Evolutionary conservation across 2,888 invertebrate genomes (phyloP).

Genomic region (Pristionchus entomophagus): DNA sequence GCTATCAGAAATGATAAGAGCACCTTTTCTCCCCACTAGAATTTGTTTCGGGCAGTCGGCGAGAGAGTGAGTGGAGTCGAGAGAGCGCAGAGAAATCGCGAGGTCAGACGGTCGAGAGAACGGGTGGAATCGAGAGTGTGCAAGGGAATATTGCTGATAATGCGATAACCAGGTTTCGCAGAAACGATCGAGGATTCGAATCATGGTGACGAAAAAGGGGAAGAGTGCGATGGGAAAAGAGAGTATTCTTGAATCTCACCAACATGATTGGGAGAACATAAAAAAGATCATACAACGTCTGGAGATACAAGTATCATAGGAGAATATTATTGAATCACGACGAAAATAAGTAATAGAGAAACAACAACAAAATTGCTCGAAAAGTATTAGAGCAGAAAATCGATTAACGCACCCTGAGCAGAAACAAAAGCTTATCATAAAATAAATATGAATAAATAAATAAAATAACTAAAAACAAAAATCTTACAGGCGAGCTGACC

Average conservation of each 20-base stretch:
- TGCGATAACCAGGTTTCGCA: not conserved
- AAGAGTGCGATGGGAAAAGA: not conserved
- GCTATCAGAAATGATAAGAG: not conserved
- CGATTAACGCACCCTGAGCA: too few relatives aligned
- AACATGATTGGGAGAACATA: too few relatives aligned
- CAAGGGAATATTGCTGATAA: too few relatives aligned
- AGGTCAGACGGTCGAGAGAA: not conserved
- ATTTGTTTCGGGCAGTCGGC: conserved; percentile 22
- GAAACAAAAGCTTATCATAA: too few relatives aligned
- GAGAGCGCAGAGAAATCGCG: not conserved
- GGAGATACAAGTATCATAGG: too few relatives aligned
- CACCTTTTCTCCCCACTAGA: not conserved
- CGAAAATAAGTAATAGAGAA: too few relatives aligned
- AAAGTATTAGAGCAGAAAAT: too few relatives aligned
- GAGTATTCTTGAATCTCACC: not conserved
- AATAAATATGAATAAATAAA: not conserved
- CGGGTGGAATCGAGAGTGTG: too few relatives aligned
- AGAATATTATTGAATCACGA: too few relatives aligned
- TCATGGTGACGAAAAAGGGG: too few relatives aligned
- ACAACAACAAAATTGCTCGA: too few relatives aligned
- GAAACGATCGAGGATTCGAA: not conserved
- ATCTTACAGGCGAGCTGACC: conserved; percentile 66
- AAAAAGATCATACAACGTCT: too few relatives aligned
- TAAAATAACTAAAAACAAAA: not conserved
- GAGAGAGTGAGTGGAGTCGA: not conserved